A percentile compares a stretch with the other conserved stretches of the same genome.
Evolutionary conservation across 35 echinoderm and acorn worm genomes (phyloP).

Genomic region (Stichopus chloronotus): DNA sequence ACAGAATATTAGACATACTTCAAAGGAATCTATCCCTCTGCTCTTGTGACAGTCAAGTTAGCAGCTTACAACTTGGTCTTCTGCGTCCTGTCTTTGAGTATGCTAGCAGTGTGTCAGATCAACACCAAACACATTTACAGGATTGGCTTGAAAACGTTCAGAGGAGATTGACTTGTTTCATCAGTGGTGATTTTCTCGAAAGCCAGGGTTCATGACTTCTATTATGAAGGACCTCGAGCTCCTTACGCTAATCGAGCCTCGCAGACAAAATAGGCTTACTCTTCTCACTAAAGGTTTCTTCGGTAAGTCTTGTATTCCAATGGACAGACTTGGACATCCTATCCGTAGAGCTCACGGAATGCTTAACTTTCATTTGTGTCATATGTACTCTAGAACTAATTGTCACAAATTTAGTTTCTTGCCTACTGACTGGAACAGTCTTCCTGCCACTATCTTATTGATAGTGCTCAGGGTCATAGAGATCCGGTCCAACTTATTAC

Average conservation of each 20-base stretch:
- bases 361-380: too few relatives aligned
- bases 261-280: neutral
- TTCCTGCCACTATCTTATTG: neutral
- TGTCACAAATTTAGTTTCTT: too few relatives aligned
- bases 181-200: too few relatives aligned
- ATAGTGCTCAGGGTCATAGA: neutral
- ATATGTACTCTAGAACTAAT: too few relatives aligned
- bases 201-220: too few relatives aligned
- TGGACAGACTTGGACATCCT: neutral
- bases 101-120: too few relatives aligned
- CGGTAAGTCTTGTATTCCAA: neutral
- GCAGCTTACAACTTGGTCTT: neutral
- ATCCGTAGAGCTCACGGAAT: too few relatives aligned
- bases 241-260: neutral
- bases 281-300: constrained; percentile 3
- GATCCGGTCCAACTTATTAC: neutral
- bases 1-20: too few relatives aligned
- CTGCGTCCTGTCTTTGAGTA: too few relatives aligned
- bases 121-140: too few relatives aligned
- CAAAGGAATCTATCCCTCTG: neutral
- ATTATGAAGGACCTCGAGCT: neutral
- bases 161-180: too few relatives aligned
- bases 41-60: neutral
- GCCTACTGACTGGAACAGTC: neutral
- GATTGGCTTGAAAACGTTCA: too few relatives aligned